These are phyloP conservation scores for Pipistrellus nathusii DNA, from an alignment of 2,797 vertebrate species.

Conservation along the genomic window DNA sequence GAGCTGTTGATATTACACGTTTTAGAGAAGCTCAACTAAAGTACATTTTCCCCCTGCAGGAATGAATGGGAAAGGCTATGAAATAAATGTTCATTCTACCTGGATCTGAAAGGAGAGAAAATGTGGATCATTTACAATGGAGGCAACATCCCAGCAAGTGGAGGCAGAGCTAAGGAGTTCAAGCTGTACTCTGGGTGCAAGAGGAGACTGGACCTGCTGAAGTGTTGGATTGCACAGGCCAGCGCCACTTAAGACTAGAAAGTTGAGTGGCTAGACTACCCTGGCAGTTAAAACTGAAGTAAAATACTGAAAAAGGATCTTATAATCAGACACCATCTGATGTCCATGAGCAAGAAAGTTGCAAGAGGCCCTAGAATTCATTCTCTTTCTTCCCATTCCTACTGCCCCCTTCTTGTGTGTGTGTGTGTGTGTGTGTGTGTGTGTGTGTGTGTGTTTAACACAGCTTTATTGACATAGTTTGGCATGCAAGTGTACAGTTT, in stretches of 20 bases:
- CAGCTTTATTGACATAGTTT: not conserved
- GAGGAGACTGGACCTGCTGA: not conserved
- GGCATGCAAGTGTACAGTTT: not conserved
- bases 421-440: too few relatives aligned
- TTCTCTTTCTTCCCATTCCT: not conserved
- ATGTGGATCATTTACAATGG: constrained; percentile 33
- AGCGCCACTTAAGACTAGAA: not conserved
- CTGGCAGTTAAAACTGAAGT: constrained; percentile 37
- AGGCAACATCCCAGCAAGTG: constrained; percentile 38
- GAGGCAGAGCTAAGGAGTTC: not conserved
- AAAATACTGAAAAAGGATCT: constrained; percentile 8
- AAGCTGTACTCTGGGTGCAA: not conserved
- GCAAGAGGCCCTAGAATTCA: not conserved
- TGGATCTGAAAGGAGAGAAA: constrained; percentile 46
- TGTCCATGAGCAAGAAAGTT: constrained; percentile 22
- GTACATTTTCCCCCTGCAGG: constrained; percentile 55
- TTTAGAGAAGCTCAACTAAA: constrained; percentile 40
- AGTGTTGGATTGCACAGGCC: not conserved
- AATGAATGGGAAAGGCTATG: constrained; percentile 44
- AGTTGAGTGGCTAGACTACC: not conserved
- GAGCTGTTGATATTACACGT: constrained; percentile 61
- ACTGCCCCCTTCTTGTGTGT: too few relatives aligned
- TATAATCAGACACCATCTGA: constrained; percentile 47
- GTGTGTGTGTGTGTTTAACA: too few relatives aligned
- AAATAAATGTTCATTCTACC: constrained; percentile 58